Evolutionary conservation across 2,888 invertebrate species (phyloP).

Genomic region (Endomychus coccineus): DNA sequence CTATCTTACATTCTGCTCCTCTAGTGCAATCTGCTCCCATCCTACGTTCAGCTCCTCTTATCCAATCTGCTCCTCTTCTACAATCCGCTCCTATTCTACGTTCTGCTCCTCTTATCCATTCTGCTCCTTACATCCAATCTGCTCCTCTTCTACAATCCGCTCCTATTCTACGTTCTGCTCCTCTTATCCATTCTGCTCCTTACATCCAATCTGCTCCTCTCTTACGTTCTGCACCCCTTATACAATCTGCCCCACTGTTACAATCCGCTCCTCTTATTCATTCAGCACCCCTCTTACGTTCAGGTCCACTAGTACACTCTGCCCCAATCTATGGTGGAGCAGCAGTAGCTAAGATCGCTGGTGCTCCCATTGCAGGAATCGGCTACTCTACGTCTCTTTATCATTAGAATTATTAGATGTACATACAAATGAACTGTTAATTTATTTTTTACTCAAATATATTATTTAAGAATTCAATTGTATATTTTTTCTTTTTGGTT

Average conservation of each 20-base stretch:
- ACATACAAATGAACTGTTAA: no score
- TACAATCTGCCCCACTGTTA: neutral
- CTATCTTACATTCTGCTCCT: slow-evolving; percentile 1
- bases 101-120: slow-evolving; percentile 2
- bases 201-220: neutral
- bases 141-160: neutral
- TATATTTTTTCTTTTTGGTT: no score
- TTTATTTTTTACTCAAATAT: no score
- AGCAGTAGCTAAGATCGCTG: no score
- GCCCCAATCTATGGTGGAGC: no score
- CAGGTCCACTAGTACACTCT: neutral
- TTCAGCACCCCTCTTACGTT: neutral
- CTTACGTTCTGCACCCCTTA: neutral
- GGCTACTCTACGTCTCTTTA: no score
- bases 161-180: neutral
- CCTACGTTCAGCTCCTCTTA: neutral
- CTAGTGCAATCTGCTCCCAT: neutral
- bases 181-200: neutral
- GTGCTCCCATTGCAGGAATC: no score
- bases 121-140: slow-evolving; percentile 3
- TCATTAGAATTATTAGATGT: no score
- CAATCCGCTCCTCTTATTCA: neutral
- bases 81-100: neutral
- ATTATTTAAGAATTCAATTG: no score
- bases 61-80: slow-evolving; percentile 4